These are phyloP conservation scores for Chaetophractus vellerosus DNA, from an alignment of 2,797 vertebrate species.

Conservation along the genomic window DNA sequence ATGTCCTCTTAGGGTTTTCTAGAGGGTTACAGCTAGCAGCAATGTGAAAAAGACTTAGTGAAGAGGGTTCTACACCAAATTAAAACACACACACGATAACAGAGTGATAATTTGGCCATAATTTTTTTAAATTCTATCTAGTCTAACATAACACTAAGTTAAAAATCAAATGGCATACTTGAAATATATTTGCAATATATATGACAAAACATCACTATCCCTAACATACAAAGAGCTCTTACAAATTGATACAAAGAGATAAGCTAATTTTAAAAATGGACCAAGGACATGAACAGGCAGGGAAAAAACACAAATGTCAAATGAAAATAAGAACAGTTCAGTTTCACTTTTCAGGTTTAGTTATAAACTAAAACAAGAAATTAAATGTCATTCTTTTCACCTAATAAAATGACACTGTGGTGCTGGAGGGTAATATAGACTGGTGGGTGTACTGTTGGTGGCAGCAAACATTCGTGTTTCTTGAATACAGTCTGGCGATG, in stretches of 20 bases:
- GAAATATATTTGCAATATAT: background rate
- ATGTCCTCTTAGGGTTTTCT: background rate
- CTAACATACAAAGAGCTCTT: background rate
- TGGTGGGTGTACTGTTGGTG: background rate
- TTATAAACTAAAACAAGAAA: slow-evolving; percentile 15
- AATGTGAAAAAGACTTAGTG: background rate
- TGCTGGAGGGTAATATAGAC: background rate
- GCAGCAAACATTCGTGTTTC: background rate
- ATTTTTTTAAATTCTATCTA: background rate
- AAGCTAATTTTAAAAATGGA: background rate
- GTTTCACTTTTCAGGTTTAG: background rate
- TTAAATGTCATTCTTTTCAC: background rate
- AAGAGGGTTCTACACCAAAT: background rate
- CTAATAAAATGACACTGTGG: background rate
- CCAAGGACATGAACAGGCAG: background rate
- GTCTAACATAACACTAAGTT: background rate
- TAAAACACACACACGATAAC: background rate
- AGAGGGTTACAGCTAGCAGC: background rate
- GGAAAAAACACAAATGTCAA: background rate
- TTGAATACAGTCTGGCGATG: background rate
- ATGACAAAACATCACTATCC: background rate
- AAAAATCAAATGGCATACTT: background rate
- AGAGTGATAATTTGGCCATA: no score
- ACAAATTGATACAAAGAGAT: background rate
- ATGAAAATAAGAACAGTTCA: background rate